Evolutionary conservation across 2,797 vertebrate genomes (phyloP).

Genomic region (Anguilla marmorata): DNA sequence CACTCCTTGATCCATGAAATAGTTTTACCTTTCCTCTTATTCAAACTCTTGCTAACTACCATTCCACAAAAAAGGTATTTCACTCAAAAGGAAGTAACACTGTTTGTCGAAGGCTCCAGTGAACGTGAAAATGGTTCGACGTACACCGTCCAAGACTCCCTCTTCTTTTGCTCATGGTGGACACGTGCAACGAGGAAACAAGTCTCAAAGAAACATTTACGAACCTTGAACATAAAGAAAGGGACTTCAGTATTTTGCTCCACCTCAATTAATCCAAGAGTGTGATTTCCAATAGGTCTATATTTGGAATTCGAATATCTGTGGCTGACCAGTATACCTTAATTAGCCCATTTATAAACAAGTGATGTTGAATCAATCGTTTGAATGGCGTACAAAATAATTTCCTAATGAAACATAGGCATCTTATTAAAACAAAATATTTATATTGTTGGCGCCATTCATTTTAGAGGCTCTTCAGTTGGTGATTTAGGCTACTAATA

Average conservation of each 20-base stretch:
- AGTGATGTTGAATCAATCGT: background rate
- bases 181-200: slow-evolving; percentile 12
- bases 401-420: background rate
- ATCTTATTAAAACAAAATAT: background rate
- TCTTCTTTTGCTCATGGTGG: slow-evolving; percentile 17
- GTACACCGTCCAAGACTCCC: slow-evolving; percentile 8
- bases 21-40: slow-evolving; percentile 37
- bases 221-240: background rate
- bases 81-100: slow-evolving; percentile 36
- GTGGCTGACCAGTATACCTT: slow-evolving; percentile 8
- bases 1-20: slow-evolving; percentile 48
- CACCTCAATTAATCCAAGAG: background rate
- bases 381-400: background rate
- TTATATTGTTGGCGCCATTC: background rate
- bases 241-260: slow-evolving; percentile 1
- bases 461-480: background rate
- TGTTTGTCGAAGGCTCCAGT: slow-evolving; percentile 16
- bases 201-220: slow-evolving; percentile 16
- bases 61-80: slow-evolving; percentile 41
- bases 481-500: background rate
- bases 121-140: slow-evolving; percentile 30
- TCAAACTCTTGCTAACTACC: slow-evolving; percentile 39
- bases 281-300: slow-evolving; percentile 3
- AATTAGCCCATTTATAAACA: background rate
- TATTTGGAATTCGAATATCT: background rate